Percentiles rank a stretch among this genome's conserved stretches.
These are phyloP conservation scores for Tipula unca DNA, from an alignment of 2,888 invertebrate species.

Conservation along the genomic window DNA sequence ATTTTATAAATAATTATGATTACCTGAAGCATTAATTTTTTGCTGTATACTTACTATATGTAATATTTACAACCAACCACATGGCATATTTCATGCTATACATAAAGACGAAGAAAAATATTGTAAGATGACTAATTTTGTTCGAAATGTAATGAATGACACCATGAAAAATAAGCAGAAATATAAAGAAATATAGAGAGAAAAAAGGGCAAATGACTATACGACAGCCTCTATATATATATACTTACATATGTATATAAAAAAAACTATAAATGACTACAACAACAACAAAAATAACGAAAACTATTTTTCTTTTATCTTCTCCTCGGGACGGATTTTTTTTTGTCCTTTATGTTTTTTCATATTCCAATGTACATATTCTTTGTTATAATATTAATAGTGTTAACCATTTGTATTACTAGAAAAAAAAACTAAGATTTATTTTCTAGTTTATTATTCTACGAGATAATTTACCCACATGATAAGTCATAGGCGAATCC, in stretches of 20 bases:
- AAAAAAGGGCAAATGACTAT: background rate
- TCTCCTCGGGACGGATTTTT: background rate
- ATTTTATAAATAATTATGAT: background rate
- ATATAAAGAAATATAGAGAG: background rate
- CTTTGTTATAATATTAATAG: background rate
- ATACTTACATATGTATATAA: too few relatives aligned
- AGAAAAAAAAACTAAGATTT: background rate
- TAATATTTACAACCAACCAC: background rate
- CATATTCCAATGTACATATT: background rate
- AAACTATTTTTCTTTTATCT: background rate
- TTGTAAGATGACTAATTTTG: constrained; percentile 14
- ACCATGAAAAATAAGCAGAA: background rate
- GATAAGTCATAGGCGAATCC: background rate
- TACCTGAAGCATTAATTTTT: constrained; percentile 3
- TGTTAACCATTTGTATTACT: background rate
- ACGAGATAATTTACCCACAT: background rate
- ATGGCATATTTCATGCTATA: background rate
- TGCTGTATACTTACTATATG: background rate
- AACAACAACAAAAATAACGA: background rate
- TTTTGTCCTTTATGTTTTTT: background rate
- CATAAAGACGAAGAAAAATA: background rate
- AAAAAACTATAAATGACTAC: background rate
- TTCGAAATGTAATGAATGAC: background rate
- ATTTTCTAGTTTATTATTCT: background rate
- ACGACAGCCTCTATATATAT: background rate